Evolutionary conservation across 2,113 vertebrate species (phyloP).

Genomic region (Chaetura pelagica): DNA sequence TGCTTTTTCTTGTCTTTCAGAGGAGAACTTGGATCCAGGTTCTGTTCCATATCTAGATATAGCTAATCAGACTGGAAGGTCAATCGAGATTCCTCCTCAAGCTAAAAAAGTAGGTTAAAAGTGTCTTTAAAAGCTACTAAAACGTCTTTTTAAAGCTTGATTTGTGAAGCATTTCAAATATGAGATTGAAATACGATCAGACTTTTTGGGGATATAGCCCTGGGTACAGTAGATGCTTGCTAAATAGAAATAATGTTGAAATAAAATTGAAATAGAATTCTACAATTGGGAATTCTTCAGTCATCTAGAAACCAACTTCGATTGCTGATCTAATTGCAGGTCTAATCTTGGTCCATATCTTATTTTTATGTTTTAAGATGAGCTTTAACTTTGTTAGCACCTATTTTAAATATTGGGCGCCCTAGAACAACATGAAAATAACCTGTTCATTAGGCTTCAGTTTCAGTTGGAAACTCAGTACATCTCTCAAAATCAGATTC

Average conservation of each 20-base stretch:
- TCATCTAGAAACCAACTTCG: background rate
- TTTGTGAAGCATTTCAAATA: background rate
- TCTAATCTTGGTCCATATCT: background rate
- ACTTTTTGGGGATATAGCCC: background rate
- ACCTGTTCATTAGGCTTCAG: background rate
- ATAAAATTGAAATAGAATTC: background rate
- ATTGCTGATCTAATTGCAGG: background rate
- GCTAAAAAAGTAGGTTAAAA: slow-evolving; percentile 86
- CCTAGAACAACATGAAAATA: background rate
- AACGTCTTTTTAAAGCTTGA: background rate
- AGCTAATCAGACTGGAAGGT: slow-evolving; percentile 93
- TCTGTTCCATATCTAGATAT: slow-evolving; percentile 89
- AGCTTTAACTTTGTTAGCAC: background rate
- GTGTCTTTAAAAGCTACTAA: background rate
- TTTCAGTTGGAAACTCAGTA: background rate
- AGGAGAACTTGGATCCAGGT: slow-evolving; percentile 83
- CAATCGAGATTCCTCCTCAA: slow-evolving; percentile 84
- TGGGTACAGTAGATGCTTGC: background rate
- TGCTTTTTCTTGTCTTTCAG: slow-evolving; percentile 67
- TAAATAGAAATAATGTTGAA: too few relatives aligned
- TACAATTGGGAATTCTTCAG: background rate
- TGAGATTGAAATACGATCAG: background rate
- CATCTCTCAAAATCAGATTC: background rate
- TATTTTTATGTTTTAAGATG: background rate
- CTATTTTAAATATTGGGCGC: background rate